Conservation (phyloP, 2,797 vertebrate genomes). For the Melanotaenia nigrans region DNA sequence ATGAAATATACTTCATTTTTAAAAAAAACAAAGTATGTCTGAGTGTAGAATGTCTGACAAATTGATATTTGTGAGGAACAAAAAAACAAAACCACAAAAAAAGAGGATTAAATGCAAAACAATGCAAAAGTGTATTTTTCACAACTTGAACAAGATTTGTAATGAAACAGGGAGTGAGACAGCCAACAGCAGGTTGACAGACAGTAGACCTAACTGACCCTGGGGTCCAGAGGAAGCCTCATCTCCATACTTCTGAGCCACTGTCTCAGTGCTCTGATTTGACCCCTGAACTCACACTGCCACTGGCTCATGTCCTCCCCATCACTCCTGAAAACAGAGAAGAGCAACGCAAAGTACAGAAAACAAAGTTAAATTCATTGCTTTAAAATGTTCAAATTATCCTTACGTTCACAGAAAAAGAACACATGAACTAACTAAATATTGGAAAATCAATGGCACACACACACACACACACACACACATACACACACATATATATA, state of each 20-base stretch:
- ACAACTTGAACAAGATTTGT: background rate
- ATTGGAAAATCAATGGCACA: background rate
- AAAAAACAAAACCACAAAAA: background rate
- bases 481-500: too few relatives aligned
- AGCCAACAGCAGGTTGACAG: conserved; percentile 17
- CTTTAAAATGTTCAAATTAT: background rate
- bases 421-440: background rate
- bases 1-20: background rate
- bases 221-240: conserved; percentile 74
- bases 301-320: conserved; percentile 74
- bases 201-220: conserved; percentile 72
- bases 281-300: conserved; percentile 83
- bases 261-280: conserved; percentile 84
- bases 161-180: background rate
- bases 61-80: background rate
- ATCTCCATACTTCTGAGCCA: conserved; percentile 87
- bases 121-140: background rate
- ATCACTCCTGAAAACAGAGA: conserved; percentile 55
- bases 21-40: background rate
- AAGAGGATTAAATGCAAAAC: background rate
- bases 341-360: background rate
- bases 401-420: background rate
- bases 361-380: background rate
- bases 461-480: too few relatives aligned
- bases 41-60: background rate